Percentiles rank a stretch among this genome's conserved stretches.
Evolutionary conservation across 2,113 vertebrate species (phyloP).

Genomic region (Cryptotis parvus): DNA sequence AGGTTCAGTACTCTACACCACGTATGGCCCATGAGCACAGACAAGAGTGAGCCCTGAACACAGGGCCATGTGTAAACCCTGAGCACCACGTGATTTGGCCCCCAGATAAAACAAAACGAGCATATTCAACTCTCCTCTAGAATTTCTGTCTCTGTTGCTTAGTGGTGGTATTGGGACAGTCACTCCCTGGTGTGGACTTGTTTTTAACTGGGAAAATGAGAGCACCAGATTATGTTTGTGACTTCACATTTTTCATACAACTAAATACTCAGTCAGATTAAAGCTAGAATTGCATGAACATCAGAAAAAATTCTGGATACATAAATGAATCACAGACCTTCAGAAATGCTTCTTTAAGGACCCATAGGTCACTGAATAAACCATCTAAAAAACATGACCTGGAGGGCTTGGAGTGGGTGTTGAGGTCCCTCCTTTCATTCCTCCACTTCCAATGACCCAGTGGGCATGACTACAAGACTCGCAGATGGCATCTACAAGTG

Average conservation of each 20-base stretch:
- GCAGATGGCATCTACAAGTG: too few relatives aligned
- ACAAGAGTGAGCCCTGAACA: too few relatives aligned
- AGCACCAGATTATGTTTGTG: neutral
- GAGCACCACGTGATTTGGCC: too few relatives aligned
- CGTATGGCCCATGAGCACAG: too few relatives aligned
- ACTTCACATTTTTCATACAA: neutral
- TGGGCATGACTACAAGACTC: too few relatives aligned
- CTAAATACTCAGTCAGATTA: neutral
- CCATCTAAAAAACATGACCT: neutral
- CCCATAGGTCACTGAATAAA: neutral
- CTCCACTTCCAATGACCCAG: too few relatives aligned
- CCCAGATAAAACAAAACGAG: neutral
- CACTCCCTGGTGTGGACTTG: neutral
- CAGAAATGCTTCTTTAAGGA: neutral
- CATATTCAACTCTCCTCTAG: neutral
- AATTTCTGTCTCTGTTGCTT: neutral
- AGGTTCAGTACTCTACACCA: too few relatives aligned
- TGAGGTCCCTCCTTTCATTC: too few relatives aligned
- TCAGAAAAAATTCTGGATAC: neutral
- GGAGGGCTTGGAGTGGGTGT: too few relatives aligned
- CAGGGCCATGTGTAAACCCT: too few relatives aligned
- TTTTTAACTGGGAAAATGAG: neutral
- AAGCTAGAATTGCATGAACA: neutral
- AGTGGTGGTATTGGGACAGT: fast-evolving
- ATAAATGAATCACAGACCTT: neutral